Evolutionary conservation across 2,797 vertebrate species (phyloP), one percentile per base, ranked within the genome.

Genomic region (Masticophis lateralis): DNA sequence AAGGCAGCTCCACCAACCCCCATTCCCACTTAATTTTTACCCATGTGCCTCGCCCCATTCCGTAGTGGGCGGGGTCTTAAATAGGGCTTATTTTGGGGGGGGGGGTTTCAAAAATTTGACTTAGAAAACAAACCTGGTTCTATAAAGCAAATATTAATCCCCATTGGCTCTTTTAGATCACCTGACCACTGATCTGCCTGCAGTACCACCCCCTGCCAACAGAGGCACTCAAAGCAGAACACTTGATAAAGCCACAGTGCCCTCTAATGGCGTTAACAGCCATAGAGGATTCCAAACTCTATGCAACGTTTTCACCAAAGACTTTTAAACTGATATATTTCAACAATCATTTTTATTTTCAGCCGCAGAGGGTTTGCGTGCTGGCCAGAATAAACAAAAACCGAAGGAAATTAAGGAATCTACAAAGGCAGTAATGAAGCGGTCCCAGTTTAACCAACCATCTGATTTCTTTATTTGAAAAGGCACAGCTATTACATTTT

Each of bases 391-490:
- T 14, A 43, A 66, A 87, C 14, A 32, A 25, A 25, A 18, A 51
- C 9, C 1, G 9, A 51, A 22, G 2, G 16, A 1, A 56, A 53
- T 5, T 3, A 1, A 8, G 25, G 86, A 53, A 43, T 6, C 74
- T 25, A 83, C 32, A 47, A 57, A 90, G 32, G 32, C 63, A 55
- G 0, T 51, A 37, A 28, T 11, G 60, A 93, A 94, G 51, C 86
- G 69, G 57, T 94, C 95, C 59, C 0, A 0, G 47, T 93, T 96
- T 97, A 96, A 96, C 95, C 97, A 97, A 98, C 97, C 97, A 97
- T 97, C 96, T 96, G 96, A 97, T 96, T 94, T 97, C 96, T 98
- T 98, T 98, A 98, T 97, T 98, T 97, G 97, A 97, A 98, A 93
- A 98, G 97, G 97, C 97, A 98, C 97, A 97, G 97, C 97, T 97